Evolutionary conservation across 1,140 invertebrate genomes (phyloP), one percentile per base, ranked within the genome.

Genomic region (Ectropis grisescens): DNA sequence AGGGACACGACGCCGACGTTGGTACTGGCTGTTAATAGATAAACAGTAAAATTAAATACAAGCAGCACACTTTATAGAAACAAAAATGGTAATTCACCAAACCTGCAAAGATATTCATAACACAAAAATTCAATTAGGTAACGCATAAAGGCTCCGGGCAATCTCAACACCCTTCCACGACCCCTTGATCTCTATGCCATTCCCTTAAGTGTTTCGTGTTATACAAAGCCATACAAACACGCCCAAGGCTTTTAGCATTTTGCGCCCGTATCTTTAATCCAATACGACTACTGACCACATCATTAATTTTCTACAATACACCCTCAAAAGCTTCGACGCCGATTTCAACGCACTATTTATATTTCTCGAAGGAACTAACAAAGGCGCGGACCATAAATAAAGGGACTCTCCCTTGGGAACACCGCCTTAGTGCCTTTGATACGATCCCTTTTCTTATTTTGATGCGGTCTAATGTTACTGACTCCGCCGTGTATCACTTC

Each of bases 341-440:
- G 55, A 75, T 69, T 74, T 78, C 69, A 65, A 38, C 57, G 59
- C 67, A 75, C 71, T 80, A 74, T 80, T 76, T 80, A 80, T 80
- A 76, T 70, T 75, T 79, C 57, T 62, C 48, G 45, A n/a, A n/a
- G n/a, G n/a, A 27, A 47, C 56, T 55, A 74, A 75, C 71, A 76
- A 76, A 72, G 57, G 59, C 50, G 53, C 35, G 52, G 30, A 43
- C 55, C 58, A 68, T 79, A 79, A 75, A 79, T 76, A 80, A 76
- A 71, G 60, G 61, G 56, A 44, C 52, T 49, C 47, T 41, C 58
- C 62, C 38, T 31, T n/a, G 44, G 68, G 67, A 61, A 55, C 57
- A 31, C 32, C 47, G 60, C 62, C 64, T 71, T 75, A 35, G 54
- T 64, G 71, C 71, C 74, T 80, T 79, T 76, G 67, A 79, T 70